Evolutionary conservation across 2,888 invertebrate genomes (phyloP).

Genomic region (Lochmaea crataegi): DNA sequence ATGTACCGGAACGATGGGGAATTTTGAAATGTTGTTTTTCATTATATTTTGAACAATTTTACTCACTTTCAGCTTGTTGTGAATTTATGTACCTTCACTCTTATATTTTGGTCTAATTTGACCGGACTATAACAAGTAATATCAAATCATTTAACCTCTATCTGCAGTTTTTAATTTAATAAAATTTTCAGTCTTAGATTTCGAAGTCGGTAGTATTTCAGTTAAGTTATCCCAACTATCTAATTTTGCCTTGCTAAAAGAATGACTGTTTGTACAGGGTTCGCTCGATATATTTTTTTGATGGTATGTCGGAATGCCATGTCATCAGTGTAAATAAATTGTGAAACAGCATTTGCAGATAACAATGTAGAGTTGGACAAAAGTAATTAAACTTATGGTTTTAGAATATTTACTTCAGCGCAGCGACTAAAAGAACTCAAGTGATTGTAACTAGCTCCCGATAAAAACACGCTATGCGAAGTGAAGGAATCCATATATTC

Average conservation of each 20-base stretch:
- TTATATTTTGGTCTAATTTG: too few relatives aligned
- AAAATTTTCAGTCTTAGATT: too few relatives aligned
- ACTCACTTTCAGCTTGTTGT: too few relatives aligned
- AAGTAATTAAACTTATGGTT: conserved; percentile 2
- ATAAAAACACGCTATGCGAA: background rate
- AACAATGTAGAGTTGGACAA: background rate
- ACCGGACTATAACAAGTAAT: too few relatives aligned
- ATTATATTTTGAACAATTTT: too few relatives aligned
- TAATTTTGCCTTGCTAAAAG: background rate
- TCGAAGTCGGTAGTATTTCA: background rate
- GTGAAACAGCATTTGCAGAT: background rate
- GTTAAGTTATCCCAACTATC: background rate
- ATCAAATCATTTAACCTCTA: too few relatives aligned
- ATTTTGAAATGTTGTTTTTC: too few relatives aligned
- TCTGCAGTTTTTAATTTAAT: too few relatives aligned
- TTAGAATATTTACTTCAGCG: background rate
- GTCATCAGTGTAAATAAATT: background rate
- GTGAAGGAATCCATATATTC: background rate
- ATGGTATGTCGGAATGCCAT: background rate
- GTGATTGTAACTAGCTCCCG: background rate
- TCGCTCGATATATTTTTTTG: background rate
- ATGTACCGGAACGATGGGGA: too few relatives aligned
- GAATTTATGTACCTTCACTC: too few relatives aligned
- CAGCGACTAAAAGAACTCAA: background rate
- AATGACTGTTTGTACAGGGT: conserved; percentile 6